phyloP scores from a whole-genome alignment of 2,797 vertebrate species.

The Bufotes viridis region DNA sequence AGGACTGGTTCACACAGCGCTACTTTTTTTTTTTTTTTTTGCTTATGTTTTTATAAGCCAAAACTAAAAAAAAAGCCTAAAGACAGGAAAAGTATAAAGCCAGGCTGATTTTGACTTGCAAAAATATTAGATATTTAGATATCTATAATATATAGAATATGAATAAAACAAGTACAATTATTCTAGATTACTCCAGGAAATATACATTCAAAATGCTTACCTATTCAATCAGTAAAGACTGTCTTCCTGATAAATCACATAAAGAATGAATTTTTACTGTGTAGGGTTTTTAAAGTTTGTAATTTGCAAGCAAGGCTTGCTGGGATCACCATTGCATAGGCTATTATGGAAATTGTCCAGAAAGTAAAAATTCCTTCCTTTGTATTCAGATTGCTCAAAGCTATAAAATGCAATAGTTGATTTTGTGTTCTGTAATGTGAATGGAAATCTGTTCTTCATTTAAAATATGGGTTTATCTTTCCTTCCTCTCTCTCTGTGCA shows the following conservation, averaged over 20 bases:
- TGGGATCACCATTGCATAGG: slow-evolving; percentile 17
- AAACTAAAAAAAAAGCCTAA: no score
- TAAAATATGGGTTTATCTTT: slow-evolving; percentile 49
- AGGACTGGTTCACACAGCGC: no score
- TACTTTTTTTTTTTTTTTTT: no score
- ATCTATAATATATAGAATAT: background rate
- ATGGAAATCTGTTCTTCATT: slow-evolving; percentile 64
- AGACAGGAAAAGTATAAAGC: no score
- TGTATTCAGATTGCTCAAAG: slow-evolving; percentile 47
- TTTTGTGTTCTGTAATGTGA: slow-evolving; percentile 50
- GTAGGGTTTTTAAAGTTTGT: slow-evolving; percentile 8
- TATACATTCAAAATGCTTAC: background rate
- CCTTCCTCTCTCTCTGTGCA: slow-evolving; percentile 47
- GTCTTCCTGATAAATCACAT: background rate
- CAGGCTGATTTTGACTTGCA: no score
- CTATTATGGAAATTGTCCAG: slow-evolving; percentile 29
- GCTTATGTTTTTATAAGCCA: no score
- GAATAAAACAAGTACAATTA: background rate
- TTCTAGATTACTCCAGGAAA: background rate
- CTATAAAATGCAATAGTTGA: slow-evolving; percentile 60
- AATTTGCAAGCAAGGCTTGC: background rate
- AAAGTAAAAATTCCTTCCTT: slow-evolving; percentile 51
- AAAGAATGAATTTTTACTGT: background rate
- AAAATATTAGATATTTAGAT: background rate
- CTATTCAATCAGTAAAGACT: background rate